Evolutionary conservation across 1,140 invertebrate genomes (phyloP).

Genomic region (Drosophila aff.): DNA sequence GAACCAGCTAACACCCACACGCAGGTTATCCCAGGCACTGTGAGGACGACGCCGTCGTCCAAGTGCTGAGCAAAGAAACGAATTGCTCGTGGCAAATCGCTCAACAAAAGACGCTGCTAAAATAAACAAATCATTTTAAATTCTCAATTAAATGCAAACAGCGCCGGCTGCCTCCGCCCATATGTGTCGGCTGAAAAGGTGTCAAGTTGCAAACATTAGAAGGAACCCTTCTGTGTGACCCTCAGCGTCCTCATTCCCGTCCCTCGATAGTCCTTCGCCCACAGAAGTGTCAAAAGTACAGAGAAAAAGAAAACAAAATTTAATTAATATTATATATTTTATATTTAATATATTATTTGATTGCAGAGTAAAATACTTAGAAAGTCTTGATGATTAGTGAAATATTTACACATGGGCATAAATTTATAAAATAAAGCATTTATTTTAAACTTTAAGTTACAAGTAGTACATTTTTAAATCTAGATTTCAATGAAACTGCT

Average conservation of each 20-base stretch:
- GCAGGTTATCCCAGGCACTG: slow-evolving; percentile 9
- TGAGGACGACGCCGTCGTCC: slow-evolving; percentile 45
- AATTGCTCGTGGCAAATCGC: slow-evolving; percentile 68
- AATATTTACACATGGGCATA: neutral
- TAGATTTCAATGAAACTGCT: neutral
- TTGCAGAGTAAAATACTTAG: neutral
- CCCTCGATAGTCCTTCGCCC: neutral
- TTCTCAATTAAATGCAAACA: slow-evolving; percentile 82
- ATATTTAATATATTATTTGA: neutral
- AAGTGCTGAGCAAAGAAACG: slow-evolving; percentile 72
- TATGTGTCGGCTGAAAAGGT: slow-evolving; percentile 58
- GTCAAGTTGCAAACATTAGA: slow-evolving; percentile 74
- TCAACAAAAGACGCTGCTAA: slow-evolving; percentile 71
- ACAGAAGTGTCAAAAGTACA: neutral
- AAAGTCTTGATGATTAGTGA: neutral
- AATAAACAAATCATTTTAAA: slow-evolving; percentile 82
- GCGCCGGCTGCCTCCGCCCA: slow-evolving; percentile 9
- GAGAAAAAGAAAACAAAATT: neutral
- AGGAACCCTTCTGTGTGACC: slow-evolving; percentile 62
- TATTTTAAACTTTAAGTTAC: too few relatives aligned
- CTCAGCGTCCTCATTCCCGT: slow-evolving; percentile 29
- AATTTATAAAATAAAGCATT: too few relatives aligned
- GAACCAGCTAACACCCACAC: slow-evolving; percentile 59
- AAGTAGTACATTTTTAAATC: too few relatives aligned
- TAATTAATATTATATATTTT: neutral